These are phyloP conservation scores for Gadus chalcogrammus DNA, from an alignment of 2,113 vertebrate genomes.

Conservation along the genomic window DNA sequence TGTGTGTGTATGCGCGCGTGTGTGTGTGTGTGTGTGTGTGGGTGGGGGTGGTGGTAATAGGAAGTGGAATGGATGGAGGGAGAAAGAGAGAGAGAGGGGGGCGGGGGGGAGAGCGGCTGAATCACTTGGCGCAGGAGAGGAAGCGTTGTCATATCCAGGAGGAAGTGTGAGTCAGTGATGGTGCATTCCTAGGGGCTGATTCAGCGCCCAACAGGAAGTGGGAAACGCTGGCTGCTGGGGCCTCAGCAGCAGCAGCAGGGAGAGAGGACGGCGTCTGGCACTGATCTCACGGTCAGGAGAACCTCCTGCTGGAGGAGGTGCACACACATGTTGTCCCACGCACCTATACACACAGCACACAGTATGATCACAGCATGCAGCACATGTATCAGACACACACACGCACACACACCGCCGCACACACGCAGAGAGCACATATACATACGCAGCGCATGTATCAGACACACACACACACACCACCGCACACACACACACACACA, in stretches of 20 bases:
- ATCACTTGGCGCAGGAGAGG: conserved; percentile 60
- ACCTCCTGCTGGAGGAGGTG: neutral
- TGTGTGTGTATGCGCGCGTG: no score
- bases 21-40: no score
- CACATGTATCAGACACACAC: neutral
- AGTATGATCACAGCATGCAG: neutral
- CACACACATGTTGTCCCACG: neutral
- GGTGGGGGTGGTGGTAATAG: conserved; percentile 36
- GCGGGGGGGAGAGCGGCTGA: conserved; percentile 34
- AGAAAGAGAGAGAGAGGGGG: no score
- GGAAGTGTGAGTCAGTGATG: conserved; percentile 78
- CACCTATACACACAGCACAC: neutral
- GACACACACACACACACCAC: neutral
- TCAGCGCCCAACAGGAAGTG: conserved; percentile 71
- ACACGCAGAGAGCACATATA: no score
- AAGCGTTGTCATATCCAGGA: conserved; percentile 77
- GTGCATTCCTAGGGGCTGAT: conserved; percentile 74
- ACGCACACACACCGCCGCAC: no score
- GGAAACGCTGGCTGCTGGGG: conserved; percentile 59
- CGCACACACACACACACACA: neutral
- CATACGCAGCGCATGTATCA: no score
- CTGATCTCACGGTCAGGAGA: conserved; percentile 35
- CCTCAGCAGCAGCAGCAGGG: conserved; percentile 17
- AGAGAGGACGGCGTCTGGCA: conserved; percentile 45
- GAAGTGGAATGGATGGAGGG: conserved; percentile 41